A percentile compares a stretch with the other conserved stretches of the same genome.
Conservation (phyloP, 2,797 vertebrate species). For the Anguilla anguilla region DNA sequence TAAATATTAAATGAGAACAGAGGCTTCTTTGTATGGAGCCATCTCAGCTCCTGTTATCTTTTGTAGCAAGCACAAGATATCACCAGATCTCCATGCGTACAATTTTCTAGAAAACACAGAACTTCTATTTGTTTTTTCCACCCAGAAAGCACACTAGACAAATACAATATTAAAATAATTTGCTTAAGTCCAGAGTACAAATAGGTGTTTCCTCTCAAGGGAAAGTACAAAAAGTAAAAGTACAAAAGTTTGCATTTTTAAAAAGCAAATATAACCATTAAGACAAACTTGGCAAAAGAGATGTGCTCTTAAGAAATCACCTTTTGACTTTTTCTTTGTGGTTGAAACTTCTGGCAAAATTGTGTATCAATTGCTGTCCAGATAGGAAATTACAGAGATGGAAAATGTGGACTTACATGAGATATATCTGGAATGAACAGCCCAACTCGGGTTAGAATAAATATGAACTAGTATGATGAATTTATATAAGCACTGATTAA, state of each 20-base stretch:
- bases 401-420: too few species aligned
- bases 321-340: neutral
- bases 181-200: neutral
- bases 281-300: too few species aligned
- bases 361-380: neutral
- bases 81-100: too few species aligned
- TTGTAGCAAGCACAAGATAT: neutral
- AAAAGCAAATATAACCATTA: too few species aligned
- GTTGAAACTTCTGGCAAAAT: neutral
- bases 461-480: neutral
- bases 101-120: too few species aligned
- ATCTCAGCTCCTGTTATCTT: neutral
- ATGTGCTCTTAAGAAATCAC: neutral
- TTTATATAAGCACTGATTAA: neutral
- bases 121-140: too few species aligned
- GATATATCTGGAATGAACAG: neutral
- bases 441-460: neutral
- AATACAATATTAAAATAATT: too few species aligned
- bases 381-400: neutral
- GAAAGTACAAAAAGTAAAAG: neutral
- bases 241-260: neutral
- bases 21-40: neutral
- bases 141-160: too few species aligned
- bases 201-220: neutral
- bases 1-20: neutral